Evolutionary conservation across 1,140 invertebrate genomes (phyloP).

Genomic region (Drosophila erecta): DNA sequence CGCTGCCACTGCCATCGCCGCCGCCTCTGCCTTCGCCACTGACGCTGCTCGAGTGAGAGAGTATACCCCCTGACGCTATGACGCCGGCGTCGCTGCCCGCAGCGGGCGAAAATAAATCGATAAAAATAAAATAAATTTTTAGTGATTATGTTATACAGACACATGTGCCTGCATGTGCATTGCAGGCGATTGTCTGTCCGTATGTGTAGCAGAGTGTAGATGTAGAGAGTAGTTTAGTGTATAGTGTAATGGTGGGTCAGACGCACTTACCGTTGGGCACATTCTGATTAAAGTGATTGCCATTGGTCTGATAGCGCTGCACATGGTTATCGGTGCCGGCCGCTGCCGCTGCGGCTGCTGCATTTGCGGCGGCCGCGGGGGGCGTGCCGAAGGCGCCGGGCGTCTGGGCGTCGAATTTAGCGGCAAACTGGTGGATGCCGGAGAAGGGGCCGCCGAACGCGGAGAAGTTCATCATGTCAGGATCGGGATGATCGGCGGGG

Average conservation of each 20-base stretch:
- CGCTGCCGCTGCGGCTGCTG: slow-evolving; percentile 71
- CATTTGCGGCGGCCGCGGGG: slow-evolving; percentile 57
- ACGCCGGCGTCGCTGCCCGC: slow-evolving; percentile 56
- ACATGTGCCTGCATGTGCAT: slow-evolving; percentile 39
- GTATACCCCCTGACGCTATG: slow-evolving; percentile 50
- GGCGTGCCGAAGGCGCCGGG: slow-evolving; percentile 82
- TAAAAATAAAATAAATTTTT: slow-evolving; percentile 84
- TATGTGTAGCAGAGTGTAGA: no score
- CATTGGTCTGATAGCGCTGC: slow-evolving; percentile 84
- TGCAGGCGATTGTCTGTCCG: slow-evolving; percentile 4
- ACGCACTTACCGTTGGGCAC: slow-evolving; percentile 82
- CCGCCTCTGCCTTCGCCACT: slow-evolving; percentile 3
- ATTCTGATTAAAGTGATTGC: slow-evolving; percentile 85
- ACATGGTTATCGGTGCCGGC: slow-evolving; percentile 81
- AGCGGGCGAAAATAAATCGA: slow-evolving; percentile 77
- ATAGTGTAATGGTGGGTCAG: slow-evolving; percentile 11
- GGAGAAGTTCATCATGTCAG: slow-evolving; percentile 84
- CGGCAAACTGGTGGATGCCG: slow-evolving; percentile 84
- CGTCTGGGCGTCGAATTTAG: slow-evolving; percentile 84
- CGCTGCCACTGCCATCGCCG: neutral
- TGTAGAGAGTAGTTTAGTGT: slow-evolving; percentile 1
- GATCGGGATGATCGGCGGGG: slow-evolving; percentile 29
- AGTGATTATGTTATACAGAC: slow-evolving; percentile 79
- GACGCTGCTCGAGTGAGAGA: slow-evolving; percentile 43
- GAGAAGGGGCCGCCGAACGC: slow-evolving; percentile 84